Evolutionary conservation across 1,140 invertebrate species (phyloP).

Genomic region (Caenorhabditis briggsae): DNA sequence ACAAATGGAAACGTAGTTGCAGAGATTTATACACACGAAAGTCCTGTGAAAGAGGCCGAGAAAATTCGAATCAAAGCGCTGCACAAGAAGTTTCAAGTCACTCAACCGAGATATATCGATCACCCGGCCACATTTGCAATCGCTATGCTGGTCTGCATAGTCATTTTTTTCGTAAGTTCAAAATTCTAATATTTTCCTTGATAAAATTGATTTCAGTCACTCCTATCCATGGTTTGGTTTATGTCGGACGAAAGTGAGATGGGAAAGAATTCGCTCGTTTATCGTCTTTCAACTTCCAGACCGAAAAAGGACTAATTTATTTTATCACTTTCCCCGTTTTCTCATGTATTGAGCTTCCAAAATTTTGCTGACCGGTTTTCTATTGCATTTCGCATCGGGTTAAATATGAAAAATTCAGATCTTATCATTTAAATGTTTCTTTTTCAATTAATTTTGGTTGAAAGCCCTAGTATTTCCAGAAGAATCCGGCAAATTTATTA

Average conservation of each 20-base stretch:
- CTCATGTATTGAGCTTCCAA: neutral
- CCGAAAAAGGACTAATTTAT: constrained; percentile 11
- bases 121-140: neutral
- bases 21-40: neutral
- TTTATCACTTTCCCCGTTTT: neutral
- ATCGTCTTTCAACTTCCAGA: neutral
- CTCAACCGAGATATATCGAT: neutral
- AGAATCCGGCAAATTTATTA: neutral
- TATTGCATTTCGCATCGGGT: neutral
- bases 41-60: neutral
- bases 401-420: neutral
- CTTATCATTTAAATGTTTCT: neutral
- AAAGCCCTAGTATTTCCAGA: neutral
- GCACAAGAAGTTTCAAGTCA: neutral
- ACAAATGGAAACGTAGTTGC: neutral
- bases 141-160: neutral
- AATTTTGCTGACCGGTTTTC: neutral
- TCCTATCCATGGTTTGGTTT: neutral
- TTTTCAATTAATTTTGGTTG: neutral
- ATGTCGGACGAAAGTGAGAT: constrained; percentile 27
- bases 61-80: neutral
- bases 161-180: constrained; percentile 4
- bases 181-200: no score
- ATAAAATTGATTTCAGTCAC: neutral
- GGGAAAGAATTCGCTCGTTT: neutral